Conservation (phyloP, 2,888 invertebrate genomes). For the Orchestes rusci region DNA sequence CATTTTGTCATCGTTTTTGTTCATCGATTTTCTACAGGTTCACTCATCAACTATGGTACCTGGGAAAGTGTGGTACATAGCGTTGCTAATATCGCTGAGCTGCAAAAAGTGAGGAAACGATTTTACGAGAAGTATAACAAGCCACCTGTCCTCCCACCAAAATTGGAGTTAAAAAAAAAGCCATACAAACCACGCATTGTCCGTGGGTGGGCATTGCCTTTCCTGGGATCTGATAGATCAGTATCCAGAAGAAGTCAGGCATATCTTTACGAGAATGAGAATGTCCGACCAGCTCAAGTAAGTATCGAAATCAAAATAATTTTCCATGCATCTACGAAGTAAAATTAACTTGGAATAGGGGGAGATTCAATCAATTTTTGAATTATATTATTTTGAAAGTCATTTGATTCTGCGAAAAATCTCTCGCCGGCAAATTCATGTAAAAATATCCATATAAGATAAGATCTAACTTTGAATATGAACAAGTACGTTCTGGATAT, state of each 20-base stretch:
- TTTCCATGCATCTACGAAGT: not conserved
- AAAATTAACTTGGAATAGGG: not conserved
- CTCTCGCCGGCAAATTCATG: no score
- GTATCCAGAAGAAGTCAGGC: slow-evolving; percentile 78
- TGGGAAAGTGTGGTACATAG: slow-evolving; percentile 85
- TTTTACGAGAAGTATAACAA: slow-evolving; percentile 49
- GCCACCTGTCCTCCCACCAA: slow-evolving; percentile 53
- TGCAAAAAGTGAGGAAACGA: slow-evolving; percentile 58
- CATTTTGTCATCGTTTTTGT: no score
- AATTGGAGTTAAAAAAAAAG: slow-evolving; percentile 39
- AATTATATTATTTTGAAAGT: no score
- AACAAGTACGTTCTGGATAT: no score
- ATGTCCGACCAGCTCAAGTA: slow-evolving; percentile 71
- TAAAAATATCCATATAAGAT: no score
- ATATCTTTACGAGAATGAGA: slow-evolving; percentile 58
- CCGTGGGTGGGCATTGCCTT: slow-evolving; percentile 46
- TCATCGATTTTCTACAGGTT: no score
- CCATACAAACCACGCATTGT: slow-evolving; percentile 30
- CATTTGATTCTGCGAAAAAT: no score
- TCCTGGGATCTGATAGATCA: slow-evolving; percentile 76
- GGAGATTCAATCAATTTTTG: no score
- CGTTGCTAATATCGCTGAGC: slow-evolving; percentile 56
- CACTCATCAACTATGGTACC: slow-evolving; percentile 72
- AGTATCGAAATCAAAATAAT: slow-evolving; percentile 3
- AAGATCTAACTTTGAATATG: no score